Percentiles rank a stretch among this genome's conserved stretches.
These are phyloP conservation scores for Pachypeltis micranthus DNA, from an alignment of 1,140 invertebrate genomes.

Conservation along the genomic window DNA sequence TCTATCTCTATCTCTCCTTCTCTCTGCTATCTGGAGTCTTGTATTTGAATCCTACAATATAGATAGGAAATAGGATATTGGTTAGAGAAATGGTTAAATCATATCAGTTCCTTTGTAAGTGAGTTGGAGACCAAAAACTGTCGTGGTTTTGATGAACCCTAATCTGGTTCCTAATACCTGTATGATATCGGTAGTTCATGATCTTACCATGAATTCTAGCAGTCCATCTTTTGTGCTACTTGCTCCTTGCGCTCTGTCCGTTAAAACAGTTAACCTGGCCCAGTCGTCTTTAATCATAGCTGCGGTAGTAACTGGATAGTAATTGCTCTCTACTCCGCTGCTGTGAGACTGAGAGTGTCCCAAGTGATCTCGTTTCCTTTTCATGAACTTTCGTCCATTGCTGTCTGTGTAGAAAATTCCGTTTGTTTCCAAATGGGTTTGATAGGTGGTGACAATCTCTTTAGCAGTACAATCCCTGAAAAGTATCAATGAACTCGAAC, in stretches of 20 bases:
- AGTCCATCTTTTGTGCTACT: constrained; percentile 59
- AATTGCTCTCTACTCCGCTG: constrained; percentile 72
- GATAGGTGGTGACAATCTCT: constrained; percentile 68
- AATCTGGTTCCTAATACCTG: too few relatives aligned
- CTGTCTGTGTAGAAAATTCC: constrained; percentile 82
- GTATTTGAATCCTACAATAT: too few relatives aligned
- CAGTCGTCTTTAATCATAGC: constrained; percentile 53
- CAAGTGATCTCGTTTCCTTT: constrained; percentile 49
- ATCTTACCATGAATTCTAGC: constrained; percentile 64
- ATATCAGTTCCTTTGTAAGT: too few relatives aligned
- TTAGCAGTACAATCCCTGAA: constrained; percentile 59
- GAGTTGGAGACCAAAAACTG: too few relatives aligned
- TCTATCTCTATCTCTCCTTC: too few relatives aligned
- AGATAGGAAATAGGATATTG: too few relatives aligned
- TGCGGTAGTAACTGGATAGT: constrained; percentile 82
- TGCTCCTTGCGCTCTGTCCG: constrained; percentile 80
- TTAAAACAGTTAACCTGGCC: constrained; percentile 46
- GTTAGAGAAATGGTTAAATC: too few relatives aligned
- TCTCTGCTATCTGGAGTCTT: too few relatives aligned
- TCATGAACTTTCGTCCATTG: constrained; percentile 81
- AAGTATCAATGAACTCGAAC: constrained; percentile 18
- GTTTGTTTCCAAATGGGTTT: constrained; percentile 48
- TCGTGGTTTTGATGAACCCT: too few relatives aligned
- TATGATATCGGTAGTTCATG: too few relatives aligned
- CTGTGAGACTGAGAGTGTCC: constrained; percentile 36